Evolutionary conservation across 2,797 vertebrate species (phyloP), one percentile per base, ranked within the genome.

Genomic region (Rhynchotus rufescens): DNA sequence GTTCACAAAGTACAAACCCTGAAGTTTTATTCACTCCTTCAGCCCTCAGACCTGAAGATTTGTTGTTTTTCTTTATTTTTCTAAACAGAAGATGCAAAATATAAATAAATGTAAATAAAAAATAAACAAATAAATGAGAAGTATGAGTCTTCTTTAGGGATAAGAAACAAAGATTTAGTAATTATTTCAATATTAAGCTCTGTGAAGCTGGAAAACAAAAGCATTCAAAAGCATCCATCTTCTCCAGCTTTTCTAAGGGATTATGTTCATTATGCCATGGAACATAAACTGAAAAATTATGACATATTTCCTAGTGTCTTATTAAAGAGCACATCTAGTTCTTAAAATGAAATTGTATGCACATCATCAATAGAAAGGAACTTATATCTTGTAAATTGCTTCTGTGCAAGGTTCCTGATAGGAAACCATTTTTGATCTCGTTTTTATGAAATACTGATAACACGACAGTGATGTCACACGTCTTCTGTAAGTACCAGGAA

Each of bases 1-100:
- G 36, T 51, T 15, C 5, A 19, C 38, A 38, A 62, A 19, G 21
- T 47, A 61, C 17, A 75, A 47, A 36, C 28, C 57, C 10, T 34
- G 21, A 28, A 51, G 26, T 23, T 51, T 61, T 45, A 30, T 30
- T 76, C 21, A 44, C 47, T 76, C 45, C 42, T 74, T 60, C n/a
- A 61, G 51, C 34, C 26, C 12, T n/a, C 15, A 30, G 20, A 22
- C 14, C 4, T 62, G 36, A 76, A 25, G 5, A 34, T 38, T 80
- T 88, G 81, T 72, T 51, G 32, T 7, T 51, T 38, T 69, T 25
- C 13, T 66, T 23, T 38, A 21, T 52, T 69, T 52, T 52, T 34
- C 25, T 30, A 88, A 32, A 76, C 28, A 78, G 74, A 57, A 88
- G 59, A 40, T 90, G 72, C 86, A 69, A 93, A 91, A 52, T 75